Conservation (phyloP, 2,113 vertebrate genomes). For the Rhynchopsitta pachyrhyncha region DNA sequence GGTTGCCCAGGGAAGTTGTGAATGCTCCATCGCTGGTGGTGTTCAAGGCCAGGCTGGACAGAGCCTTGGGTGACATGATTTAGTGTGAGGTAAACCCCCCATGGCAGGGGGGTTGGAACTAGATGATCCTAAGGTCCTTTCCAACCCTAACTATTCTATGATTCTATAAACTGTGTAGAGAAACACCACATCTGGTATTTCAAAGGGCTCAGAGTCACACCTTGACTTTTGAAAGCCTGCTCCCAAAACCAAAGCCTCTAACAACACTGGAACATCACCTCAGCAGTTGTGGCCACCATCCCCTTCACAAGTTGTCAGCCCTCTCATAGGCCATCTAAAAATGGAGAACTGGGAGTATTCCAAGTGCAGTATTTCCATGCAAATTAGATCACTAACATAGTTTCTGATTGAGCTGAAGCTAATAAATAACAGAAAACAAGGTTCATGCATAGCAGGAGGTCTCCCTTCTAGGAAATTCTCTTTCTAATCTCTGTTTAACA, state of each 20-base stretch:
- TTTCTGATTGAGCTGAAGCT: background rate
- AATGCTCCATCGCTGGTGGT: no score
- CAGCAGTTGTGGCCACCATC: no score
- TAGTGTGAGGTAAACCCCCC: no score
- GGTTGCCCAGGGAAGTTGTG: no score
- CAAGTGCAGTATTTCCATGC: background rate
- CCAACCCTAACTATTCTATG: no score
- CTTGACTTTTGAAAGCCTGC: background rate
- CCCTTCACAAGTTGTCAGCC: background rate
- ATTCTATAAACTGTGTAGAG: background rate
- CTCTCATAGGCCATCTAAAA: rapidly evolving
- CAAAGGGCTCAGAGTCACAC: background rate
- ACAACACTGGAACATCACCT: rapidly evolving
- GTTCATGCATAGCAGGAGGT: background rate
- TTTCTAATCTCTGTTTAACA: background rate
- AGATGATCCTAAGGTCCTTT: no score
- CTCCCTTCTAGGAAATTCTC: background rate
- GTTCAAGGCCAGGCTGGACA: no score
- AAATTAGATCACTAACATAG: background rate
- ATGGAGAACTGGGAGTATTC: background rate
- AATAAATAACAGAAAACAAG: background rate
- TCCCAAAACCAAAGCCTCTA: background rate
- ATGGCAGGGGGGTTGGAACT: no score
- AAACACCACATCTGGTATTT: background rate
- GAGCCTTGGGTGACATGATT: no score